Evolutionary conservation across 1,140 invertebrate species (phyloP).

Genomic region (Eupristina koningsbergeri): DNA sequence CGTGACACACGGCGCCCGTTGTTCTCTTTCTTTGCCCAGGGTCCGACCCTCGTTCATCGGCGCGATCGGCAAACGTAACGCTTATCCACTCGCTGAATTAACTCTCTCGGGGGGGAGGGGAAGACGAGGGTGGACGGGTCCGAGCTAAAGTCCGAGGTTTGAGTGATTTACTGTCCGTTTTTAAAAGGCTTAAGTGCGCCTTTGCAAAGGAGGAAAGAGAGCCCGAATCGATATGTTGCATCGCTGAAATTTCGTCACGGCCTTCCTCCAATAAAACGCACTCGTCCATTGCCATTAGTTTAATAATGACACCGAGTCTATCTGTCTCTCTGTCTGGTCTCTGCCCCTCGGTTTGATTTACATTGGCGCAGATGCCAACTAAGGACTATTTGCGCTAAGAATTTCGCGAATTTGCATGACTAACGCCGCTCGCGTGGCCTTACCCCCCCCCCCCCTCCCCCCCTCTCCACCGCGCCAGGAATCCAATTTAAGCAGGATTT

Average conservation of each 20-base stretch:
- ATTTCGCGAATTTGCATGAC: slow-evolving; percentile 29
- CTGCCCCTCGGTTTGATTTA: not conserved
- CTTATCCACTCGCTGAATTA: slow-evolving; percentile 40
- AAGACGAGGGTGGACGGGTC: not conserved
- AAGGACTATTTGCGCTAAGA: not conserved
- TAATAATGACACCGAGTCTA: too few species aligned
- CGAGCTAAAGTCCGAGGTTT: slow-evolving; percentile 22
- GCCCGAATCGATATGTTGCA: slow-evolving; percentile 2
- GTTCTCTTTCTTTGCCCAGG: slow-evolving; percentile 5
- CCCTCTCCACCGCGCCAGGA: not conserved
- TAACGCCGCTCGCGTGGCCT: not conserved
- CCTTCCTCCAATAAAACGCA: not conserved
- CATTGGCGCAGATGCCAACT: not conserved
- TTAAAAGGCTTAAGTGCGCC: slow-evolving; percentile 41
- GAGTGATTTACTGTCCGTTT: slow-evolving; percentile 41
- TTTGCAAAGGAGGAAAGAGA: not conserved
- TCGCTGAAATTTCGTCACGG: not conserved
- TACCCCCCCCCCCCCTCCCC: not conserved
- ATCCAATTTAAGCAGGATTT: slow-evolving; percentile 1
- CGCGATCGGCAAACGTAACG: slow-evolving; percentile 31
- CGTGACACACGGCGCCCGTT: not conserved
- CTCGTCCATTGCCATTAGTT: not conserved
- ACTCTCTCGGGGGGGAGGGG: not conserved
- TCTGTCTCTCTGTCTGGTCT: not conserved
- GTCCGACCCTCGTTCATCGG: slow-evolving; percentile 9